phyloP scores from a whole-genome alignment of 1,140 invertebrate species.

The Drosophila kurseongensis region DNA sequence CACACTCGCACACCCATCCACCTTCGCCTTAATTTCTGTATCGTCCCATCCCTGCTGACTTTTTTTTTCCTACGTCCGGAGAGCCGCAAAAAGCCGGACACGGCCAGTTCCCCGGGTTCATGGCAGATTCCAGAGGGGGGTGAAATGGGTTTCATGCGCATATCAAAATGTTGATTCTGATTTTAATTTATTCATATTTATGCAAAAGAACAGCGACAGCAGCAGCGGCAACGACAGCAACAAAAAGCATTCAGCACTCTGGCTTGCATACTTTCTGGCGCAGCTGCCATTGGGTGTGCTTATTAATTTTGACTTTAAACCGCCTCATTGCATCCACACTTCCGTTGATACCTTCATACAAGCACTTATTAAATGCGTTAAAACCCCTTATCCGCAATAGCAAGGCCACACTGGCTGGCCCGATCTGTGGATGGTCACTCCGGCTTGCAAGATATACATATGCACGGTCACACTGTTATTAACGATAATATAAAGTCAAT shows the following conservation, averaged over 20 bases:
- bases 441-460: neutral
- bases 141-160: constrained; percentile 52
- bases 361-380: constrained; percentile 34
- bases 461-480: constrained; percentile 2
- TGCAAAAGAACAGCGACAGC: constrained; percentile 66
- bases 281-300: constrained; percentile 31
- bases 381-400: constrained; percentile 9
- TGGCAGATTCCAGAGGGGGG: constrained; percentile 14
- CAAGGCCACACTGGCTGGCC: neutral
- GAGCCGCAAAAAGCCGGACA: constrained; percentile 31
- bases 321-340: constrained; percentile 36
- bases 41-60: constrained; percentile 2
- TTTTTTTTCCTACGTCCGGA: constrained; percentile 16
- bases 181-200: constrained; percentile 83
- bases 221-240: constrained; percentile 5
- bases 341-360: constrained; percentile 5
- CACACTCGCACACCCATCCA: neutral
- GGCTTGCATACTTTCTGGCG: constrained; percentile 38
- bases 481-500: too few species aligned
- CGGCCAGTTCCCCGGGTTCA: constrained; percentile 20
- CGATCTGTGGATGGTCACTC: neutral
- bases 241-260: constrained; percentile 21
- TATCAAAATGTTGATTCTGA: constrained; percentile 80
- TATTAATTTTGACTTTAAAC: constrained; percentile 67
- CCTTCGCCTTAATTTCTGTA: constrained; percentile 29